Conservation (phyloP, 30 jellyfish, hydroid and myxozoan genomes). For the Sanderia malayensis region DNA sequence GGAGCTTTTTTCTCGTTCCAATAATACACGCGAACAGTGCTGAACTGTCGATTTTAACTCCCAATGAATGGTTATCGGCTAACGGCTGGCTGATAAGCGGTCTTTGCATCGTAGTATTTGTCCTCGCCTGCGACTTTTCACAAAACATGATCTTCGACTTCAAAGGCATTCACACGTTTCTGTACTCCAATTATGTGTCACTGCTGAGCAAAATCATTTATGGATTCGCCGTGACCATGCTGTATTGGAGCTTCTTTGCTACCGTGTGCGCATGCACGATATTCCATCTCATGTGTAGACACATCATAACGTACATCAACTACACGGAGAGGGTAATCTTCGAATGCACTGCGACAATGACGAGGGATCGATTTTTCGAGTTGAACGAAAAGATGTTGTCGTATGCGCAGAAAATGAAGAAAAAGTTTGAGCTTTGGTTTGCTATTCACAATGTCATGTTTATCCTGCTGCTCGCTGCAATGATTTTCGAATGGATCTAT, state of each 20-base stretch:
- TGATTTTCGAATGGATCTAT: conserved; percentile 38
- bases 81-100: background rate
- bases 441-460: conserved; percentile 37
- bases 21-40: background rate
- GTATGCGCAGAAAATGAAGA: background rate
- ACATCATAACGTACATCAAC: background rate
- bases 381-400: background rate
- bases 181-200: background rate
- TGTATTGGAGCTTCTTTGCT: background rate
- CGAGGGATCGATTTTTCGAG: background rate
- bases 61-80: background rate
- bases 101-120: background rate
- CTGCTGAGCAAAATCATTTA: background rate
- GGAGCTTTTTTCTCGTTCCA: background rate
- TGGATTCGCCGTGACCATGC: background rate
- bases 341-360: background rate
- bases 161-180: background rate
- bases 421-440: conserved; percentile 39
- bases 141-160: background rate
- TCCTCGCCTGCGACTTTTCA: background rate
- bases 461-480: conserved; percentile 40
- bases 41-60: background rate
- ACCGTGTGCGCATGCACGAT: conserved; percentile 3
- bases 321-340: background rate
- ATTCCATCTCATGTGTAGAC: background rate